These are phyloP conservation scores for Hafferia zeledoni DNA, from an alignment of 2,797 vertebrate genomes.

Conservation along the genomic window DNA sequence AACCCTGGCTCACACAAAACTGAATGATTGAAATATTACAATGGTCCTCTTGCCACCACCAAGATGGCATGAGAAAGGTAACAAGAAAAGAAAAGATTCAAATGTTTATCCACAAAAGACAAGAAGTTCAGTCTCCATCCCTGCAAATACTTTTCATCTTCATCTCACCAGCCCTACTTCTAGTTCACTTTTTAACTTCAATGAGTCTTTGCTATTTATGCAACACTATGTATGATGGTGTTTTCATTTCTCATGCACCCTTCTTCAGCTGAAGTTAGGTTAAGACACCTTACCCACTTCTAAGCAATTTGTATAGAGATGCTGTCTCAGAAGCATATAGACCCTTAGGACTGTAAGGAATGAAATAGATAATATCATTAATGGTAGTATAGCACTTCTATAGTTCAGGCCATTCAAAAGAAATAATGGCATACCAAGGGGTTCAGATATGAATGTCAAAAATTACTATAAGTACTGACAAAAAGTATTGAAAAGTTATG, in stretches of 20 bases:
- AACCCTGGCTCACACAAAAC: background rate
- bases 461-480: background rate
- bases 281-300: background rate
- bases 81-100: background rate
- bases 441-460: background rate
- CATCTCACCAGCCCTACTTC: background rate
- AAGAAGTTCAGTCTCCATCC: background rate
- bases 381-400: background rate
- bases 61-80: background rate
- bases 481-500: background rate
- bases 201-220: background rate
- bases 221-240: rapidly evolving
- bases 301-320: background rate
- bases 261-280: background rate
- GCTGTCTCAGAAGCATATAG: background rate
- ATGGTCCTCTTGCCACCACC: background rate
- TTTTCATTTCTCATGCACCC: background rate
- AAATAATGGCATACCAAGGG: background rate
- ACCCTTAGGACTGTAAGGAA: background rate
- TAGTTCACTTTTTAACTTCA: background rate
- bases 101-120: background rate
- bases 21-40: background rate
- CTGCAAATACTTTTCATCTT: background rate
- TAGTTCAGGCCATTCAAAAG: background rate
- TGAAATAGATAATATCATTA: background rate